A percentile compares a stretch with the other conserved stretches of the same genome.
Conservation (phyloP, 2,797 vertebrate genomes). For the Babyrousa celebensis region DNA sequence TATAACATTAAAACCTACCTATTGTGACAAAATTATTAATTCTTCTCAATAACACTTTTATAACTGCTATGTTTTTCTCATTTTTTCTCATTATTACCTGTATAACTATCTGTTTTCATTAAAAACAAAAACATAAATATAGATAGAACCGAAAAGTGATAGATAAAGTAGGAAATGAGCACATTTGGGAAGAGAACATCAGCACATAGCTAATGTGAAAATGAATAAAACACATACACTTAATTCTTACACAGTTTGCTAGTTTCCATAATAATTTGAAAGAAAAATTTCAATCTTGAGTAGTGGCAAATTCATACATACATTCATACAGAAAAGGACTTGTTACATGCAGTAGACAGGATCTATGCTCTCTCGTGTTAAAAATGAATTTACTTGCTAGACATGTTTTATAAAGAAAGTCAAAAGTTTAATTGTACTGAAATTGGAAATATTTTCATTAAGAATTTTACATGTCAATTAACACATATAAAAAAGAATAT, state of each 20-base stretch:
- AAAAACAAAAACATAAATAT: neutral
- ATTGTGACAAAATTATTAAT: neutral
- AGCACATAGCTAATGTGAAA: neutral
- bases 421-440: conserved; percentile 59
- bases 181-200: neutral
- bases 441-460: conserved; percentile 33
- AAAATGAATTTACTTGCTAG: conserved; percentile 49
- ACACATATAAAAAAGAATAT: neutral
- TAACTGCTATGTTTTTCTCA: neutral
- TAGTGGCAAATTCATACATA: conserved; percentile 2
- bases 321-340: neutral
- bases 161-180: neutral
- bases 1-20: neutral
- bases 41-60: neutral
- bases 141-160: neutral
- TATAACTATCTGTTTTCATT: neutral
- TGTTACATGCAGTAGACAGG: neutral
- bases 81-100: neutral
- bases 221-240: conserved; percentile 25
- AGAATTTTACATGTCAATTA: neutral
- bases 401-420: neutral
- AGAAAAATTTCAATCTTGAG: neutral
- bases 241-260: neutral
- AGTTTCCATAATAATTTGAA: neutral
- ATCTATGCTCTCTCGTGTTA: neutral